Base-by-base conservation (phyloP, 2,113 vertebrate genomes). In the Hyla sarda region DNA sequence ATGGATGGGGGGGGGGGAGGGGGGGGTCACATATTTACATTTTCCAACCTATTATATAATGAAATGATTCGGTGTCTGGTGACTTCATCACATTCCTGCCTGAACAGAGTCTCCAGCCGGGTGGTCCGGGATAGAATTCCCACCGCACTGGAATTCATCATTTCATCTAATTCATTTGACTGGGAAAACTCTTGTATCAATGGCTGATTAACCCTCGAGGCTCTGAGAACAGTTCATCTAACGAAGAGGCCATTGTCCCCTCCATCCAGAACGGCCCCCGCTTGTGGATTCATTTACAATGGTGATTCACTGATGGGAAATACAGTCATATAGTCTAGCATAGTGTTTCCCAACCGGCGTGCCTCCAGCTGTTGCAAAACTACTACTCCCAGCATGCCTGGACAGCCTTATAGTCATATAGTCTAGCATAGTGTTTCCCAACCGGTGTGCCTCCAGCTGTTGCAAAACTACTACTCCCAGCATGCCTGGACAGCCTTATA, bases 101-200 rank as follows among this genome's bases (percentile, higher is more conserved):
- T 76, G 47, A 52, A 76, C 48, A 47, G 45, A 28, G 80, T 28
- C 41, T 52, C 14, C 79, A 19, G 45, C 12, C 58, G 47, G 72
- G 83, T 84, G 73, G 72, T 84, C 83, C 32, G 25, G 62, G 17
- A 50, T 76, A 73, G 60, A 25, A 62, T 84, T 76, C 82, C 65
- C 82, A 75, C 54, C 60, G 52, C 82, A 75, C 54, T 75, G 52
- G 82, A 84, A 84, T 84, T 76, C 72, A 60, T 84, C 52, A 76
- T 84, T 19, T 56, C 41, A 62, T 84, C 58, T 84, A 32, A 67
- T 82, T 54, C 52, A 47, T 48, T n/a, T n/a, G n/a, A 58, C 71
- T 76, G 54, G 56, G 60, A 76, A n/a, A 62, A 62, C 58, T 13
- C 14, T 10, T 34, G 21, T n/a, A n/a, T n/a, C n/a, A n/a, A n/a